phyloP scores from a whole-genome alignment of 2,888 invertebrate species.

The Tenthredo distinguenda region DNA sequence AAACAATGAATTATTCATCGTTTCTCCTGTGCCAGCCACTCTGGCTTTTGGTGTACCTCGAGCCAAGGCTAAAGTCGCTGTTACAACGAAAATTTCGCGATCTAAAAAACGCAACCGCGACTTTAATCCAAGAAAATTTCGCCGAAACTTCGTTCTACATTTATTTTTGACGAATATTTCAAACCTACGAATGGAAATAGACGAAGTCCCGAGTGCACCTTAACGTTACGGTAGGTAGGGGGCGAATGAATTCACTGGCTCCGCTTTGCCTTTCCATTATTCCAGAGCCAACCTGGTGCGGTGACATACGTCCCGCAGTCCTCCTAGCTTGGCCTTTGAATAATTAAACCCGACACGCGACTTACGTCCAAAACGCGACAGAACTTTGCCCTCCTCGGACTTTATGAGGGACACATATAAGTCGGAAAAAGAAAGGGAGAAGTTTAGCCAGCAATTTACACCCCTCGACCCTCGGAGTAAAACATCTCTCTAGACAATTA shows the following conservation, averaged over 20 bases:
- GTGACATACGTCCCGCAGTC: slow-evolving; percentile 49
- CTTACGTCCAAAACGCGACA: slow-evolving; percentile 53
- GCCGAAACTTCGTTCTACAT: background rate
- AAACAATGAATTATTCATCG: slow-evolving; percentile 62
- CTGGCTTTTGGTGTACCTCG: slow-evolving; percentile 47
- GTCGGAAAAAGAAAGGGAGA: background rate
- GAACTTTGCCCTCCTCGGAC: slow-evolving; percentile 29
- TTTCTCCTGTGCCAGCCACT: slow-evolving; percentile 36
- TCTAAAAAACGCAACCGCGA: background rate
- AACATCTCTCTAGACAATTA: background rate
- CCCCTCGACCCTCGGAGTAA: background rate
- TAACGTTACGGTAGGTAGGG: slow-evolving; percentile 49
- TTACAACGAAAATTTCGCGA: background rate
- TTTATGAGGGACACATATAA: background rate
- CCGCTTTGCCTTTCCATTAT: slow-evolving; percentile 50
- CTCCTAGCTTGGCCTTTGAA: slow-evolving; percentile 57
- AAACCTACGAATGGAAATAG: background rate
- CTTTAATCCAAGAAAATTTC: background rate
- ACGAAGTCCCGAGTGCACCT: slow-evolving; percentile 11
- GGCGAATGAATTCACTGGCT: slow-evolving; percentile 48
- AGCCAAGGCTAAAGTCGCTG: slow-evolving; percentile 39
- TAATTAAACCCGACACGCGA: slow-evolving; percentile 61
- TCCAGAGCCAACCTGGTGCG: slow-evolving; percentile 51
- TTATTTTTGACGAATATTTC: background rate
- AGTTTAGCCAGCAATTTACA: background rate